Percentiles rank a stretch among this genome's conserved stretches.
These are phyloP conservation scores for Thrips palmi DNA, from an alignment of 1,140 invertebrate species.

Conservation along the genomic window DNA sequence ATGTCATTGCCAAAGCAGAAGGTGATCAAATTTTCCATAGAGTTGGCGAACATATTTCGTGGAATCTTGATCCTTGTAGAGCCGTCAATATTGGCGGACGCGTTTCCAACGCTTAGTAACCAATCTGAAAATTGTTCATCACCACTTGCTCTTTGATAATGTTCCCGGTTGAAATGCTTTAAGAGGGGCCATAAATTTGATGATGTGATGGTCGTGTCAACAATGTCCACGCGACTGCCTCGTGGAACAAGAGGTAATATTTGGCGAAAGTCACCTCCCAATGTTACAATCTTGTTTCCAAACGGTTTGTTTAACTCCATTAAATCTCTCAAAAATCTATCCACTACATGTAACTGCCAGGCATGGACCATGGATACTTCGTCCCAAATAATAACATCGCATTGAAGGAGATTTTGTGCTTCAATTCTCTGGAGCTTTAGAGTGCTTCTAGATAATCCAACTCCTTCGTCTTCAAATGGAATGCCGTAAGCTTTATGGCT, in stretches of 20 bases:
- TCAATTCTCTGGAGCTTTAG: too few relatives aligned
- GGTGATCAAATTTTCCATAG: not conserved
- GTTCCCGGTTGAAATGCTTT: not conserved
- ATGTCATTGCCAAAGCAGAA: constrained; percentile 1
- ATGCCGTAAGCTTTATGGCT: too few relatives aligned
- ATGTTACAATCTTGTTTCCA: constrained; percentile 4
- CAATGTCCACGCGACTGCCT: not conserved
- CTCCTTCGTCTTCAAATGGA: too few relatives aligned
- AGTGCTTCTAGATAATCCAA: too few relatives aligned
- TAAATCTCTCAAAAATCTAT: constrained; percentile 1
- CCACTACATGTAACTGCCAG: not conserved
- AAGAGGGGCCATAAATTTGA: not conserved
- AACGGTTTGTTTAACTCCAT: constrained; percentile 1
- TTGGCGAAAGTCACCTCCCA: constrained; percentile 9
- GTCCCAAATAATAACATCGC: constrained; percentile 7
- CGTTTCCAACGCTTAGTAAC: constrained; percentile 1
- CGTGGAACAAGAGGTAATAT: constrained; percentile 1
- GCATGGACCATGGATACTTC: constrained; percentile 6
- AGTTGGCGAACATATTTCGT: not conserved
- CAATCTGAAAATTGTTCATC: constrained; percentile 3
- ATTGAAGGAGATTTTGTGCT: too few relatives aligned
- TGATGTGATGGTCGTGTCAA: not conserved
- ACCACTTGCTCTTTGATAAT: not conserved
- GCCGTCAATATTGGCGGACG: not conserved
- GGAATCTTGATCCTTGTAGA: not conserved